A percentile compares a stretch with the other conserved stretches of the same genome.
Conservation (phyloP, 2,797 vertebrate species). For the Acrossocheilus wenchowensis region DNA sequence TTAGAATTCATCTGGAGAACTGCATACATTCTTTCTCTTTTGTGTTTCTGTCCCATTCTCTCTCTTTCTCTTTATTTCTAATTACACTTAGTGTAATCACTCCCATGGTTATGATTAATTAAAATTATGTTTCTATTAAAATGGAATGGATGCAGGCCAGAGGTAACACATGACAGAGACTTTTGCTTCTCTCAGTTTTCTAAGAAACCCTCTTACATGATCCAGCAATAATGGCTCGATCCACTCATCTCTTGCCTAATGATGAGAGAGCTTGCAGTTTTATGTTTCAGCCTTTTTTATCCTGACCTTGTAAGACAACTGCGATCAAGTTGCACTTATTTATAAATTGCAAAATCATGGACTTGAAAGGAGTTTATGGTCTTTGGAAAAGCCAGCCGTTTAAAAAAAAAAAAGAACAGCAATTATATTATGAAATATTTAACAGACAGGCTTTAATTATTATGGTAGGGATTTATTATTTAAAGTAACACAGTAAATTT, state of each 20-base stretch:
- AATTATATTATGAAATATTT: constrained; percentile 1
- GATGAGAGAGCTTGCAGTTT: constrained; percentile 10
- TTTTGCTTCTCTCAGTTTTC: constrained; percentile 4
- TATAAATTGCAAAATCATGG: constrained; percentile 12
- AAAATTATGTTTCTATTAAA: background rate
- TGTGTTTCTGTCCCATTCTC: background rate
- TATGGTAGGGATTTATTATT: background rate
- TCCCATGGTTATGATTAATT: background rate
- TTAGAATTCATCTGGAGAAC: constrained; percentile 18
- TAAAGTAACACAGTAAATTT: background rate
- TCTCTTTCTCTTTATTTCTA: background rate
- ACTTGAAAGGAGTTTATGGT: background rate
- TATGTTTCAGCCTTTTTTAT: constrained; percentile 45
- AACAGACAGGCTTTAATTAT: background rate
- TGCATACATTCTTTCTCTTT: background rate
- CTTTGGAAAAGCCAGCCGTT: background rate
- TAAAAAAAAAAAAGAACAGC: background rate
- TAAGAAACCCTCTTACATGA: background rate
- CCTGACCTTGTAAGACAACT: constrained; percentile 33
- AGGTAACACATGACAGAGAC: background rate
- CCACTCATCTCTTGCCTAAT: constrained; percentile 7
- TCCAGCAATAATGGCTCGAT: constrained; percentile 8
- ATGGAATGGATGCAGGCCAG: constrained; percentile 12
- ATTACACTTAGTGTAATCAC: constrained; percentile 10
- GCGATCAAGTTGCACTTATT: constrained; percentile 28